Evolutionary conservation across 2,797 vertebrate genomes (phyloP).

Genomic region (Knipowitschia caucasica): DNA sequence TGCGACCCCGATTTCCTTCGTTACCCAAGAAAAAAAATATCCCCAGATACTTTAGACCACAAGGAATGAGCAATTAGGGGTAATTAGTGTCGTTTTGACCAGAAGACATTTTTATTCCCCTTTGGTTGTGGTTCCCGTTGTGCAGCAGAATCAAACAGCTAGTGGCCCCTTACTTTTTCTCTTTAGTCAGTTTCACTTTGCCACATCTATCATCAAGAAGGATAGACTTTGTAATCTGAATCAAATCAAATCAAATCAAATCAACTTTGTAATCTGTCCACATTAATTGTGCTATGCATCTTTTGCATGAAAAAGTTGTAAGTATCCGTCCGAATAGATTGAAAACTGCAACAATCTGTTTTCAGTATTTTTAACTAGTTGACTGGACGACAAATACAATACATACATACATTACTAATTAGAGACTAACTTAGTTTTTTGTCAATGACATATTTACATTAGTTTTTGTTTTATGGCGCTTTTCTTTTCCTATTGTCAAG

Average conservation of each 20-base stretch:
- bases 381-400: too few species aligned
- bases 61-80: slow-evolving; percentile 57
- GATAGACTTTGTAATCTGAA: slow-evolving; percentile 31
- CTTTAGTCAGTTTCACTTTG: slow-evolving; percentile 28
- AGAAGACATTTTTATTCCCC: slow-evolving; percentile 27
- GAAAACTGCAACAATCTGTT: too few species aligned
- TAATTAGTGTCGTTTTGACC: slow-evolving; percentile 42
- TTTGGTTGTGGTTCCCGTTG: slow-evolving; percentile 41
- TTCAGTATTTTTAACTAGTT: too few species aligned
- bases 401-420: too few species aligned
- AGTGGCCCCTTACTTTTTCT: slow-evolving; percentile 35
- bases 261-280: too few species aligned
- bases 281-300: slow-evolving; percentile 8
- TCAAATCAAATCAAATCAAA: slow-evolving; percentile 20
- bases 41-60: slow-evolving; percentile 27
- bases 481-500: too few species aligned
- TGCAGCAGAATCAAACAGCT: slow-evolving; percentile 52
- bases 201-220: slow-evolving; percentile 33
- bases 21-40: slow-evolving; percentile 15
- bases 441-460: neutral
- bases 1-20: neutral
- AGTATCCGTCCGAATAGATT: neutral
- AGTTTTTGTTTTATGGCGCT: neutral
- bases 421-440: too few species aligned
- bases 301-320: slow-evolving; percentile 20